Evolutionary conservation across 2,888 invertebrate species (phyloP), one percentile per base, ranked within the genome.

Genomic region (Chalcosyrphus nemorum): DNA sequence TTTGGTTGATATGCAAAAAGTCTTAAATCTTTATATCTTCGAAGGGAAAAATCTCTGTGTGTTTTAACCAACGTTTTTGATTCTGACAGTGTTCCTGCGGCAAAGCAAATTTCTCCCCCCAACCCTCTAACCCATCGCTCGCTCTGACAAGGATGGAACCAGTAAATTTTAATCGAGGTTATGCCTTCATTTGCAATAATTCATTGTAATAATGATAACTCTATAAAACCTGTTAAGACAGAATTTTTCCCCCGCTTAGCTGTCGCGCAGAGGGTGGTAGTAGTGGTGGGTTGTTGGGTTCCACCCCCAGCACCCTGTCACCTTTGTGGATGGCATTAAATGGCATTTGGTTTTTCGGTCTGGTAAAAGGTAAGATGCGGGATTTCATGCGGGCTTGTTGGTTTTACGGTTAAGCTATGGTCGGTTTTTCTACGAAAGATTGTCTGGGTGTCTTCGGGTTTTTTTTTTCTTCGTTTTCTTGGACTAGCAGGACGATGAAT

Each of bases 401-500:
- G 77, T 72, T 68, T 72, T 68, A 57, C 52, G 29, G 84, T 75
- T 70, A 74, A 84, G 74, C 78, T 70, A 15, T 71, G 43, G 65
- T 45, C 59, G 59, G 24, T 27, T 61, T 54, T 24, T 24, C 54
- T 76, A 59, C n/a, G 57, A 61, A 52, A 54, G 17, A 63, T 38
- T 71, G 41, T 9, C 41, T 68, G 29, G 24, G 24, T 24, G 24
- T 24, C 24, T 4, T n/a, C n/a, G n/a, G n/a, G n/a, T n/a, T n/a
- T 17, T 56, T 38, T 24, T 63, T 82, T 17, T 17, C 61, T 61
- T 65, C 5, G 13, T 65, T 61, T 41, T 65, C 63, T 74, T 54
- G 57, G 50, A 41, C 65, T 4, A 57, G 24, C 32, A 57, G 29
- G 47, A 71, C 45, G 66, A 88, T 90, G 91, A 90, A 89, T 91